Percentiles rank a stretch among this genome's conserved stretches.
Evolutionary conservation across 2,113 vertebrate genomes (phyloP).

Genomic region (Pomatorhinus ruficollis): DNA sequence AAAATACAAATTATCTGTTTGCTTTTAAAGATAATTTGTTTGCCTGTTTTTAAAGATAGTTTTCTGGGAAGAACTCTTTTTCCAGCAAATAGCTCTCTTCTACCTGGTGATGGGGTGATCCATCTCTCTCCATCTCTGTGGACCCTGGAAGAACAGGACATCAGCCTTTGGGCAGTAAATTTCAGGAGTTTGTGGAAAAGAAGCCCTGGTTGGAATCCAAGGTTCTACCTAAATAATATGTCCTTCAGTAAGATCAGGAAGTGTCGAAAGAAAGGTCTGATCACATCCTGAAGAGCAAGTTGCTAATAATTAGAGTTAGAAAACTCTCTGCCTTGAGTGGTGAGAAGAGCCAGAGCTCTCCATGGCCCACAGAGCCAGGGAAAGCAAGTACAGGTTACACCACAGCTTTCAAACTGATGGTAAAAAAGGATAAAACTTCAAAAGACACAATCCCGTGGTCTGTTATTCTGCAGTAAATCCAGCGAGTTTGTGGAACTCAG

Average conservation of each 20-base stretch:
- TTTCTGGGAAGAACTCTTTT: background rate
- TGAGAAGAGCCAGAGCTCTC: background rate
- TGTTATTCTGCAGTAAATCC: background rate
- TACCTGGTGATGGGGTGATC: background rate
- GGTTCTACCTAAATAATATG: background rate
- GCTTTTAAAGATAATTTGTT: background rate
- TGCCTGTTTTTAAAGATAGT: background rate
- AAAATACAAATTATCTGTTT: background rate
- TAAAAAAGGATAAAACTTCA: background rate
- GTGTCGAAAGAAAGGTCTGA: background rate
- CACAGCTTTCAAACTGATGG: background rate
- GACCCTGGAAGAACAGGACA: background rate
- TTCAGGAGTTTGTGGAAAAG: background rate
- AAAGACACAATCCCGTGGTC: background rate
- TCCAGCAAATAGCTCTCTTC: background rate
- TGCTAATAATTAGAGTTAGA: background rate
- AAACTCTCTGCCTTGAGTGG: background rate
- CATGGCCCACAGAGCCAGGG: background rate
- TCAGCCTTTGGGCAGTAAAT: background rate
- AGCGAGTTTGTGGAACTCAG: background rate
- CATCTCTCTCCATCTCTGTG: background rate
- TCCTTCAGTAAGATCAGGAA: background rate
- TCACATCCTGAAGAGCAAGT: background rate
- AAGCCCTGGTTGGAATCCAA: background rate
- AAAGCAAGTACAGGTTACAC: background rate